Percentiles rank a stretch among this genome's conserved stretches.
Conservation (phyloP, 2,888 invertebrate genomes). For the Acanthosepion pharaonis region DNA sequence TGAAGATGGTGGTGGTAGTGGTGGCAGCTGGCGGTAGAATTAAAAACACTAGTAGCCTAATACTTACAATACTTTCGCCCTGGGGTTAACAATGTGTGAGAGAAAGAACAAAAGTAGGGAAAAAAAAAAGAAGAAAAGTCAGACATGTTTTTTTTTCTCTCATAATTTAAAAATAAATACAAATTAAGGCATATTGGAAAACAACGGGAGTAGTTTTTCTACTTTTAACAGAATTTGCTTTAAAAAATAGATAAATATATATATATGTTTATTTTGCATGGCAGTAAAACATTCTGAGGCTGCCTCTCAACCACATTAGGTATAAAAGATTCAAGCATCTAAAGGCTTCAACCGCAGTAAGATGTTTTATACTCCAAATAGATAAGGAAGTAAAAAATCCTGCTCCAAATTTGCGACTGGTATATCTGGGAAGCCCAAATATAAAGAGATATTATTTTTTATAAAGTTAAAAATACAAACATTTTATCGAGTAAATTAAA, state of each 20-base stretch:
- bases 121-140: not conserved
- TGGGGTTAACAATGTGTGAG: not conserved
- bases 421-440: not conserved
- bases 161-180: not conserved
- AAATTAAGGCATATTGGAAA: not conserved
- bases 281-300: not conserved
- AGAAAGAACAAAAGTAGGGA: not conserved
- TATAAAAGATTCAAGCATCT: not conserved
- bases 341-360: slow-evolving; percentile 12
- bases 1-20: not conserved
- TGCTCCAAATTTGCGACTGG: not conserved
- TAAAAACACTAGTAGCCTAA: not conserved
- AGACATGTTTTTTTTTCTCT: not conserved
- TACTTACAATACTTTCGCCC: slow-evolving; percentile 22
- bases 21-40: not conserved
- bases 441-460: not conserved
- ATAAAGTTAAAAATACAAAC: too few species aligned
- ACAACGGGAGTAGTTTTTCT: not conserved
- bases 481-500: too few species aligned
- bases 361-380: not conserved
- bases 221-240: not conserved
- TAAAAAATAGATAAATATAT: too few species aligned
- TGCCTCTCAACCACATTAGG: not conserved
- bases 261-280: not conserved
- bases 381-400: not conserved